Evolutionary conservation across 2,888 invertebrate species (phyloP).

Genomic region (Chaetogeoica ovagalla): DNA sequence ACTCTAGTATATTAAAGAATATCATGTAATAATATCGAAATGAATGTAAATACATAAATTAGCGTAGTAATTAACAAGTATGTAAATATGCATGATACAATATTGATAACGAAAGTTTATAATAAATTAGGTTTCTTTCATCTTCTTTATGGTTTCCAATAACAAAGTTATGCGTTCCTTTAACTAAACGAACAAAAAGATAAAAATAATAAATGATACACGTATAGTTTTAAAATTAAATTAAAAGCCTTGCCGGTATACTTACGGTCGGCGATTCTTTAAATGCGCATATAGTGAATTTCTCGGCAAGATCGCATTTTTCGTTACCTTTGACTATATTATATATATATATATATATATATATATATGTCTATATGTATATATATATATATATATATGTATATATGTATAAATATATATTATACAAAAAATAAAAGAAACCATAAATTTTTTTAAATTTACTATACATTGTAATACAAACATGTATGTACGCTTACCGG

Average conservation of each 20-base stretch:
- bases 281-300: constrained; percentile 15
- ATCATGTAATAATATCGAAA: neutral
- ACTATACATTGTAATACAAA: too few relatives aligned
- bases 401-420: too few relatives aligned
- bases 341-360: too few relatives aligned
- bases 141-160: constrained; percentile 15
- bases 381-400: too few relatives aligned
- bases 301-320: constrained; percentile 25
- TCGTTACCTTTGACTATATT: constrained; percentile 31
- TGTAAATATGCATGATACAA: too few relatives aligned
- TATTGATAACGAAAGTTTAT: neutral
- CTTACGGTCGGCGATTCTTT: constrained; percentile 27
- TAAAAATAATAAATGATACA: neutral
- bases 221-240: neutral
- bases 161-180: neutral
- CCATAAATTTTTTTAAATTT: neutral
- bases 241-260: neutral
- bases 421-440: neutral
- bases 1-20: neutral
- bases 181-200: neutral
- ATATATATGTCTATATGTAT: too few relatives aligned
- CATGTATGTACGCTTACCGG: neutral
- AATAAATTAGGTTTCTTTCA: constrained; percentile 14
- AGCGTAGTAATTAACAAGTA: neutral
- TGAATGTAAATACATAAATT: too few relatives aligned